Evolutionary conservation across 1,140 invertebrate genomes (phyloP), one percentile per base, ranked within the genome.

Genomic region (Papilio dardanus): DNA sequence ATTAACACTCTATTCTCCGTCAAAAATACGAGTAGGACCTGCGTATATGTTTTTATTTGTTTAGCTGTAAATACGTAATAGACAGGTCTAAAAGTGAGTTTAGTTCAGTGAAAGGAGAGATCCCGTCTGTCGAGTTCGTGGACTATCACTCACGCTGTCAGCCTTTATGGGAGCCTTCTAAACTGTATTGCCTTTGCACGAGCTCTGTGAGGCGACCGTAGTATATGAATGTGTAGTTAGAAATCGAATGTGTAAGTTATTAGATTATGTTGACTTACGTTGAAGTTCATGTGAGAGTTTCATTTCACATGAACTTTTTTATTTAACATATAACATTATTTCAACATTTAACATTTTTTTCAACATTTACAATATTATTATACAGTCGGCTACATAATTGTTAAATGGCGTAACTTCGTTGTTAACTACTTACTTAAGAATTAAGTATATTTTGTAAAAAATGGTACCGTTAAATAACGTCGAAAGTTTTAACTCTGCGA

Each of bases 61-160:
- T 1, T 19, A 46, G 19, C 42, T 7, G 8, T 54, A 24, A 54
- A 54, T 24, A 62, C 54, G 54, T 62, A 62, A 62, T 62, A 62
- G 24, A 62, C 54, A 28, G 24, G 24, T 28, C 24, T 30, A 62
- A 62, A 62, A 62, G 54, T 62, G 24, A 30, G 16, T 71, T 50
- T 50, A 46, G 3, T 37, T 50, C 24, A 71, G 68, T 71, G 68
- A 71, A 71, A 71, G 68, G 35, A 24, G 10, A 71, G 68, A 50
- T 71, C 40, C 68, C 28, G 68, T 46, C 28, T 42, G 40, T 14
- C 24, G 16, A 71, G 68, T 12, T 71, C 54, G 37, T 30, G 68
- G 37, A 50, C 68, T 21, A 71, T 71, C 68, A 71, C 40, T 71
- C 40, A 50, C 21, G 24, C 28, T 50, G 68, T 71, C 68, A 30